Evolutionary conservation across 2,797 vertebrate genomes (phyloP), one percentile per base, ranked within the genome.

Genomic region (Crenuchus spilurus): DNA sequence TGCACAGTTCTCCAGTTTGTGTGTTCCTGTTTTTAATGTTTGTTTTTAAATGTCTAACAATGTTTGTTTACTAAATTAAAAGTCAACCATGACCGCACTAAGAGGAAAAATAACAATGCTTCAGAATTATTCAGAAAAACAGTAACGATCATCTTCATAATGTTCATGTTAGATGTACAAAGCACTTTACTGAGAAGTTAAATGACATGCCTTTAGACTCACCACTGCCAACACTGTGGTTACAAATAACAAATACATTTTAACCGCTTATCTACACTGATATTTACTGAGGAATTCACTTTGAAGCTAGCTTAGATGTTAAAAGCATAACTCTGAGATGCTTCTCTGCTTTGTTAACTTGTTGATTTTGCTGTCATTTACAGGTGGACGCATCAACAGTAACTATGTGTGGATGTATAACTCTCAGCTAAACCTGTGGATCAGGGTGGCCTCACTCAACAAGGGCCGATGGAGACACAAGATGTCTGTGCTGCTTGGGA

Each of bases 371-470:
- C 10, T n/a, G n/a, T 41, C n/a, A n/a, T n/a, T n/a, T n/a, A n/a
- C 85, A 99, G 97, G 98, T 70, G 98, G 98, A 78, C 96, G 98
- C 82, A 98, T 99, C 86, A 99, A 99, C 85, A 94, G 96, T 87
- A 94, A 96, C 51, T 96, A 99, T 77, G 98, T 99, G 78, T 99
- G 98, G 98, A 97, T 99, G 93, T 99, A 99, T 84, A 99, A 98
- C 90, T 98, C 97, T 9, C 97, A 99, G 82, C 94, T 99, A 82
- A 99, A 99, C 87, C 94, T 99, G 82, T 99, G 98, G 98, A 98
- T 99, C 90, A 90, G 96, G 91, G 98, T 99, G 82, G 98, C 98
- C 66, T 97, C 96, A 68, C 93, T 99, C 52, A 97, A 98, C 93
- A 99, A 98, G 92, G 98, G 98, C 79, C 94, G 98, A 84, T 99